A percentile compares a stretch with the other conserved stretches of the same genome.
phyloP scores from a whole-genome alignment of 2,888 invertebrate genomes.

The Volucella zonaria region DNA sequence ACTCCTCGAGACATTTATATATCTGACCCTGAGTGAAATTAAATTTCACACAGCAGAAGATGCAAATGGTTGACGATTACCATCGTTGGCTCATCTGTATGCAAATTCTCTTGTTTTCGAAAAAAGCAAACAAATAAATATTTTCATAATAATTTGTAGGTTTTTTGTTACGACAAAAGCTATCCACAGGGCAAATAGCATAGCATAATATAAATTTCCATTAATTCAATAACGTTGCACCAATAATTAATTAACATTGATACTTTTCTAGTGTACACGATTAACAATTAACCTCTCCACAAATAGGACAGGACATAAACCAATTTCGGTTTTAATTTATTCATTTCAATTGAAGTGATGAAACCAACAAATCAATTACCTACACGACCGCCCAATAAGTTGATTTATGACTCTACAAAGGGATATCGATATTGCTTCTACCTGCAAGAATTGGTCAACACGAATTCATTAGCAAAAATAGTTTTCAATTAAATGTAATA shows the following conservation, averaged over 20 bases:
- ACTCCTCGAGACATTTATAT: no score
- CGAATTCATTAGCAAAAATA: neutral
- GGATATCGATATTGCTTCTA: constrained; percentile 1
- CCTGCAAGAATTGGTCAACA: neutral
- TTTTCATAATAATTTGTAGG: no score
- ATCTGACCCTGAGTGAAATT: no score
- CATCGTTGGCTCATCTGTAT: no score
- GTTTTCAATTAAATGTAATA: neutral
- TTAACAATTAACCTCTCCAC: neutral
- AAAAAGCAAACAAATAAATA: no score
- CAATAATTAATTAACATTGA: constrained; percentile 17
- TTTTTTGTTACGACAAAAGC: no score
- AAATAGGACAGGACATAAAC: neutral
- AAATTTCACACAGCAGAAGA: no score
- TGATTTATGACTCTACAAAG: constrained; percentile 23
- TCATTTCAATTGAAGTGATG: constrained; percentile 15
- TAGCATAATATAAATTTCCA: neutral
- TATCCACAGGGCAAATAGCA: neutral
- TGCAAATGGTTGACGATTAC: no score
- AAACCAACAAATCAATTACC: constrained; percentile 39
- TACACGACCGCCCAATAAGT: constrained; percentile 15
- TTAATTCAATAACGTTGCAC: neutral
- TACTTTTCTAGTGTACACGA: neutral
- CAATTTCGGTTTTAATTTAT: constrained; percentile 10
- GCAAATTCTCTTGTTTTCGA: no score